These are phyloP conservation scores for Bothrops jararaca DNA, from an alignment of 2,113 vertebrate species.

Conservation along the genomic window DNA sequence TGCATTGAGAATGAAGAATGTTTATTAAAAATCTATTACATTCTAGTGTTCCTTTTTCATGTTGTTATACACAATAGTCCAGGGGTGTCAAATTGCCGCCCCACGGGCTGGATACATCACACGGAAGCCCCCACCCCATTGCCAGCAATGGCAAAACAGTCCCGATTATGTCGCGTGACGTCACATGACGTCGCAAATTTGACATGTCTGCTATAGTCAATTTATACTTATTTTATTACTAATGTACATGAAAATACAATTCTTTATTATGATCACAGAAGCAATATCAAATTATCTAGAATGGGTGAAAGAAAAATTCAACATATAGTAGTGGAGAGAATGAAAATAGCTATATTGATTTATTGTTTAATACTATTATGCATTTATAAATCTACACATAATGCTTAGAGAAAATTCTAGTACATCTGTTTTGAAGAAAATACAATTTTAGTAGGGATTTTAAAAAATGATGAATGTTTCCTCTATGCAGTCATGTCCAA, in stretches of 20 bases:
- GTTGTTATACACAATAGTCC: background rate
- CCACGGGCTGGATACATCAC: no score
- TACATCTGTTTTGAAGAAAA: background rate
- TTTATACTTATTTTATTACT: slow-evolving; percentile 7
- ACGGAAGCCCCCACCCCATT: no score
- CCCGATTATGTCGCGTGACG: no score
- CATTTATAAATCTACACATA: background rate
- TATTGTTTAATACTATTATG: background rate
- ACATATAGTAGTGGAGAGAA: background rate
- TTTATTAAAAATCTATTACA: background rate
- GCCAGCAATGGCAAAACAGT: no score
- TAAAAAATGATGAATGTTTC: background rate
- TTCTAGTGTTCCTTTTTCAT: background rate
- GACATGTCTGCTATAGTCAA: background rate
- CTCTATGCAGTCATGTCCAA: background rate
- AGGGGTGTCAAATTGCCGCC: no score
- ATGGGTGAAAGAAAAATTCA: background rate
- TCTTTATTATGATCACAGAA: background rate
- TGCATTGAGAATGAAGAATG: background rate
- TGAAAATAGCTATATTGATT: background rate
- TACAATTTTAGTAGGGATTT: background rate
- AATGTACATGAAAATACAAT: background rate
- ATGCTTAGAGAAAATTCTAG: background rate
- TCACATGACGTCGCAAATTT: no score
- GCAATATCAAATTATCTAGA: background rate